Evolutionary conservation across 2,113 vertebrate species (phyloP).

Genomic region (Hucho hucho): DNA sequence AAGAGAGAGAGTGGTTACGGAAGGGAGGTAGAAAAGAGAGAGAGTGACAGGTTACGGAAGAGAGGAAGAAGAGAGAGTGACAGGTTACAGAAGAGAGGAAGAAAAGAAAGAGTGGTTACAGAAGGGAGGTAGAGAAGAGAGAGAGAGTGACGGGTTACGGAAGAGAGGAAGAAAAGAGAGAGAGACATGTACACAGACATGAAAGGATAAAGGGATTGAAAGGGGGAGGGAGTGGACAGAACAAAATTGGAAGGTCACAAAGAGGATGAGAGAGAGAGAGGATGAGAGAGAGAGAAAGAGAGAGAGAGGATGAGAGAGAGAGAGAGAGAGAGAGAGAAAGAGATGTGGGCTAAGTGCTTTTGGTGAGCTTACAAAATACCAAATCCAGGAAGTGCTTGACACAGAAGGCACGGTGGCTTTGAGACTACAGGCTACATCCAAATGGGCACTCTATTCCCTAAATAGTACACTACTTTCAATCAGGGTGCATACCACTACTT

Average conservation of each 20-base stretch:
- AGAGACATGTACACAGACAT: neutral
- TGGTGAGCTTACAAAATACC: constrained; percentile 77
- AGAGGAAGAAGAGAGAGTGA: neutral
- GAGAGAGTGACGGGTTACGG: no score
- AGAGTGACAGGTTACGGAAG: no score
- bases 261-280: neutral
- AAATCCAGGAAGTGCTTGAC: constrained; percentile 79
- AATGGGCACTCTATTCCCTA: no score
- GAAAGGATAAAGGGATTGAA: neutral
- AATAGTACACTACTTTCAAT: no score
- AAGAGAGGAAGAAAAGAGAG: neutral
- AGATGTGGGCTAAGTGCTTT: constrained; percentile 75
- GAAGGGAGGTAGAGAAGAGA: neutral
- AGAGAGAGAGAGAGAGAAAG: neutral
- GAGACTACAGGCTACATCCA: constrained; percentile 49
- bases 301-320: neutral
- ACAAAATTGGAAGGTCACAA: neutral
- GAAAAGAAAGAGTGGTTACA: no score
- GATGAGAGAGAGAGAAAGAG: neutral
- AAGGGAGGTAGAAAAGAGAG: neutral
- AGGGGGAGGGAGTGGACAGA: no score
- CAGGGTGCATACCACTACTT: no score
- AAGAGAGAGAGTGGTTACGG: no score
- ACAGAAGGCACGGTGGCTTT: constrained; percentile 81
- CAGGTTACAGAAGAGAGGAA: no score